Base-by-base conservation (phyloP, 2,113 vertebrate genomes). In the Sylvia atricapilla region DNA sequence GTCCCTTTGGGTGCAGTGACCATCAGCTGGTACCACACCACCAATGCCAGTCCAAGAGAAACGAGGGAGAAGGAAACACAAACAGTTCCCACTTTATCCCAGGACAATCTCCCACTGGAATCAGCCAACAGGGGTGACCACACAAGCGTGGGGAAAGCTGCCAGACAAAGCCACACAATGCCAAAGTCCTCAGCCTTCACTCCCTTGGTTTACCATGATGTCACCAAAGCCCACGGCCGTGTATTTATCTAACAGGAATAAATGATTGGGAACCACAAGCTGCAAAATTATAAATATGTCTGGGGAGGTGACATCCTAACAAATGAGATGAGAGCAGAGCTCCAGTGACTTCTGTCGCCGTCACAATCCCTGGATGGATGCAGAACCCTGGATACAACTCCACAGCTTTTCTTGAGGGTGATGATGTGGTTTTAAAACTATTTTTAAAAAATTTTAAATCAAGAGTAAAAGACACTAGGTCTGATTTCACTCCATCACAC, bases 181-280 rank as follows among this genome's bases (percentile, higher is more conserved):
- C 14, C 94, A 85, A 95, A 98, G 64, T 4, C 47, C 91, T 98
- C 97, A 95, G 78, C 76, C 88, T 8, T 88, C 97, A 96, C 97
- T 95, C 77, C 53, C 56, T 3, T 4, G 76, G 70, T 78, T 59
- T 47, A 19, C 78, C 4, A 1, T 22, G 83, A 93, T 74, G 82
- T 96, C 86, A 95, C 72, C 49, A 2, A n/a, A 64, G 70, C 66
- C 35, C 53, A 62, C 6, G 2, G 24, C 60, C 25, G 9, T 60
- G 33, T 95, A 78, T 96, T 97, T 88, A 84, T 90, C 90, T 91
- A 92, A 86, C 58, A 31, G 78, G 92, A 94, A 93, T 77, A 94
- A 89, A 83, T 28, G 72, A 90, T 77, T 58, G 24, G 94, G 37
- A 89, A 81, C 58, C 37, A 30, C 13, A 39, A 75, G 55, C 30